phyloP scores from a whole-genome alignment of 2,888 invertebrate genomes.

The Notocelia uddmanniana region DNA sequence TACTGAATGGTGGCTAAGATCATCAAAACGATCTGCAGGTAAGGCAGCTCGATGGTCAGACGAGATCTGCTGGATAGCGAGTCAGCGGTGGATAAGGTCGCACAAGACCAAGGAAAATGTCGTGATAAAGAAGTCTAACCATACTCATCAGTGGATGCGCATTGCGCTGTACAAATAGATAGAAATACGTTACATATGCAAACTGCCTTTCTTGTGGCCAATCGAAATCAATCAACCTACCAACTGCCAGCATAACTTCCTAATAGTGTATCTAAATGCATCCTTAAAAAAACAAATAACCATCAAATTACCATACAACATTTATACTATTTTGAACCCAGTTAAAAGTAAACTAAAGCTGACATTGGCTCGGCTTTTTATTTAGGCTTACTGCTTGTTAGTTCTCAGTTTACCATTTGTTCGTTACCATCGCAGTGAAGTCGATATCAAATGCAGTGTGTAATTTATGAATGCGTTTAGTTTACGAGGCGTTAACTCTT shows the following conservation, averaged over 20 bases:
- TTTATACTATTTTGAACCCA: not conserved
- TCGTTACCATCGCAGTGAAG: slow-evolving; percentile 29
- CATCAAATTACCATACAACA: not conserved
- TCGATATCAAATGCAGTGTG: slow-evolving; percentile 57
- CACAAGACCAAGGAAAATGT: too few relatives aligned
- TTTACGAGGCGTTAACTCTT: slow-evolving; percentile 60
- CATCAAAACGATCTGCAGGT: too few relatives aligned
- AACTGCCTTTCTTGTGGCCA: slow-evolving; percentile 10
- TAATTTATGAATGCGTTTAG: slow-evolving; percentile 61
- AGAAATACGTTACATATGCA: not conserved
- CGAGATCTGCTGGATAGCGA: too few relatives aligned
- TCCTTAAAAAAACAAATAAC: slow-evolving; percentile 17
- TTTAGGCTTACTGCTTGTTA: slow-evolving; percentile 1
- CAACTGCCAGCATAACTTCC: slow-evolving; percentile 25
- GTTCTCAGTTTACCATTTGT: slow-evolving; percentile 8
- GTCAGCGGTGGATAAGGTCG: too few relatives aligned
- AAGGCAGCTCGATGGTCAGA: too few relatives aligned
- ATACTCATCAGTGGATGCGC: too few relatives aligned
- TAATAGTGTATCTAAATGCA: slow-evolving; percentile 39
- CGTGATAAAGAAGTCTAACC: too few relatives aligned
- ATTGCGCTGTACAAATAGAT: too few relatives aligned
- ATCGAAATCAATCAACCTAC: slow-evolving; percentile 41
- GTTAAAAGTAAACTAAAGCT: not conserved
- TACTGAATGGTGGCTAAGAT: too few relatives aligned
- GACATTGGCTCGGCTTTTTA: not conserved